Conservation (phyloP, 2,888 invertebrate genomes). For the Biston stratarius region DNA sequence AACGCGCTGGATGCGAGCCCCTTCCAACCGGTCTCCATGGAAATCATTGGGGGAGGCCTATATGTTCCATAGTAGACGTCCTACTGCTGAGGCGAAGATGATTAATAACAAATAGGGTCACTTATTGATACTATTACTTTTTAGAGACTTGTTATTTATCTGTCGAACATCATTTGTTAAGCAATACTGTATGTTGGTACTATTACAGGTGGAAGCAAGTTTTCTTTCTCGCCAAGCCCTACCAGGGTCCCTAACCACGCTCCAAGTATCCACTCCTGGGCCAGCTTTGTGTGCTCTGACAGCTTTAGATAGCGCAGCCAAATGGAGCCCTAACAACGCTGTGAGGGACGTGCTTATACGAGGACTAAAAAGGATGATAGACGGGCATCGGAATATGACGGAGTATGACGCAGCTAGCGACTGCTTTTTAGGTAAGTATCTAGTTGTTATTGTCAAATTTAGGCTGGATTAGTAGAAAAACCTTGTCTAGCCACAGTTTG, state of each 20-base stretch:
- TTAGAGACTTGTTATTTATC: no score
- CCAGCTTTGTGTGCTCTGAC: conserved; percentile 76
- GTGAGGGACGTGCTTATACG: conserved; percentile 61
- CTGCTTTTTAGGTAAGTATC: conserved; percentile 69
- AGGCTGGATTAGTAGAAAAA: no score
- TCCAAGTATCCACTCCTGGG: conserved; percentile 66
- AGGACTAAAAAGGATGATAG: conserved; percentile 61
- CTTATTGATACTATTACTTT: no score
- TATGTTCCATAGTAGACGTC: no score
- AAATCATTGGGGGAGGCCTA: no score
- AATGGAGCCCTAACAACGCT: conserved; percentile 54
- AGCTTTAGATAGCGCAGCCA: conserved; percentile 67
- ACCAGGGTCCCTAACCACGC: conserved; percentile 65
- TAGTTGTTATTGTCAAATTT: not conserved
- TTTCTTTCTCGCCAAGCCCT: conserved; percentile 67
- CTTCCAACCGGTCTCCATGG: no score
- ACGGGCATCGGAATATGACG: conserved; percentile 71
- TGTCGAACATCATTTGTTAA: no score
- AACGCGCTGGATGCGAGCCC: no score
- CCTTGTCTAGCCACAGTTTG: no score
- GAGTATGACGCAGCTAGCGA: conserved; percentile 73
- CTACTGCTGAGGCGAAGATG: no score
- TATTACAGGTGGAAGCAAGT: conserved; percentile 67
- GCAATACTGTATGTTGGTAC: not conserved
- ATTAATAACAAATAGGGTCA: no score